Evolutionary conservation across 2,113 vertebrate species (phyloP).

Genomic region (Reinhardtius hippoglossoides): DNA sequence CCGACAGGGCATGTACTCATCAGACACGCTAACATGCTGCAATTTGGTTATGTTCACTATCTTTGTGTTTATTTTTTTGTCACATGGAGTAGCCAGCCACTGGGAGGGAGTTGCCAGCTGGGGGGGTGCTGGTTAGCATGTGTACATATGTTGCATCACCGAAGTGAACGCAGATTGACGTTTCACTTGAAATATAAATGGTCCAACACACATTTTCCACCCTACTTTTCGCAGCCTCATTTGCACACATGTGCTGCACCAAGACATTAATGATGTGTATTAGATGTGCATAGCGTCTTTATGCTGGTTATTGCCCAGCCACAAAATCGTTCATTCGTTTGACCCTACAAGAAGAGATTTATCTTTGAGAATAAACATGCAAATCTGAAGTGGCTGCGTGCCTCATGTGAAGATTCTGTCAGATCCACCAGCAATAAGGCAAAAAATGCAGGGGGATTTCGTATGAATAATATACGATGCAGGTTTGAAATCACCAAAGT

Average conservation of each 20-base stretch:
- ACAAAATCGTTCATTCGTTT: too few relatives aligned
- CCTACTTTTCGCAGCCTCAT: too few relatives aligned
- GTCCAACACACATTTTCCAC: too few relatives aligned
- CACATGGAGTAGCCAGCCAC: background rate
- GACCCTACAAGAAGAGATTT: background rate
- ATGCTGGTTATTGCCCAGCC: background rate
- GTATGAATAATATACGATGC: background rate
- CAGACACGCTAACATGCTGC: background rate
- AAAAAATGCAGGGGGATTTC: background rate
- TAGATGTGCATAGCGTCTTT: too few relatives aligned
- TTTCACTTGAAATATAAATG: too few relatives aligned
- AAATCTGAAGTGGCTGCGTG: background rate
- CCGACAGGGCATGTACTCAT: background rate
- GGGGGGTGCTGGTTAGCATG: too few relatives aligned
- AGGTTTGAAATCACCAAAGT: background rate
- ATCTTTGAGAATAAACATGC: background rate
- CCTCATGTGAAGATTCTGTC: background rate
- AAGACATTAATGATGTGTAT: too few relatives aligned
- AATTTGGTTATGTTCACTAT: background rate
- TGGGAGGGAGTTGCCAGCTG: background rate
- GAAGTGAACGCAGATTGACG: too few relatives aligned
- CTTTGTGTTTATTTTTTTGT: too few relatives aligned
- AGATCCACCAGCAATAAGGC: background rate
- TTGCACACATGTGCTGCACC: background rate
- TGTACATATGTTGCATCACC: too few relatives aligned